Percentiles rank a stretch among this genome's conserved stretches.
phyloP scores from a whole-genome alignment of 2,797 vertebrate species.

The Poecilia velifera region DNA sequence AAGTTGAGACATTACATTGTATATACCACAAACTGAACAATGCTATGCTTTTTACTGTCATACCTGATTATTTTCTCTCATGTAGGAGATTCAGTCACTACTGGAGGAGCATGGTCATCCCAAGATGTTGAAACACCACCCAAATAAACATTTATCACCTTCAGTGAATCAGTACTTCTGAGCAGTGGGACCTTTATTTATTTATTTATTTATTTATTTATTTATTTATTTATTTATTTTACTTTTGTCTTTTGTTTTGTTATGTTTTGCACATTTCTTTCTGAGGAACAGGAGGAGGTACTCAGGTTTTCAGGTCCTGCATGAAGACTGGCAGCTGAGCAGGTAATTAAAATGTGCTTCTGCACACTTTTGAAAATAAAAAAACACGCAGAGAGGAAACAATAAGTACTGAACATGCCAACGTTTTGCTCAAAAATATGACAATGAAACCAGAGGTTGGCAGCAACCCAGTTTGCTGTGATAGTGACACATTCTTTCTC shows the following conservation, averaged over 20 bases:
- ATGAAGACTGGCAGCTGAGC: conserved; percentile 72
- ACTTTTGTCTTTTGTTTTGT: background rate
- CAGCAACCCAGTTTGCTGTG: background rate
- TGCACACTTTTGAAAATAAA: background rate
- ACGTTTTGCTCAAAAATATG: background rate
- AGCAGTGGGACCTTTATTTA: conserved; percentile 41
- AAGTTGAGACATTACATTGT: conserved; percentile 71
- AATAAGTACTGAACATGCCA: conserved; percentile 1
- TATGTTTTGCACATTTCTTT: conserved; percentile 28
- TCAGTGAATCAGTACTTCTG: conserved; percentile 66
- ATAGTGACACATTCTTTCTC: background rate
- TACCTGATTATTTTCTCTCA: background rate
- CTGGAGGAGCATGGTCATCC: conserved; percentile 93
- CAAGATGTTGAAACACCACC: conserved; percentile 92
- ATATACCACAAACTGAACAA: background rate
- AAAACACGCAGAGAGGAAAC: background rate
- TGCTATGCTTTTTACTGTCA: background rate
- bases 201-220: conserved; percentile 33
- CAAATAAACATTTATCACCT: conserved; percentile 91
- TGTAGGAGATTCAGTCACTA: conserved; percentile 92
- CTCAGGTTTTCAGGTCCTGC: conserved; percentile 63
- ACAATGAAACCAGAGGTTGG: background rate
- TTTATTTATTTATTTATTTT: background rate
- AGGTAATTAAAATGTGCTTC: conserved; percentile 62
- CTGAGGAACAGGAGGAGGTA: conserved; percentile 55